Evolutionary conservation across 2,113 vertebrate species (phyloP), one percentile per base, ranked within the genome.

Genomic region (Bambusicola thoracicus): DNA sequence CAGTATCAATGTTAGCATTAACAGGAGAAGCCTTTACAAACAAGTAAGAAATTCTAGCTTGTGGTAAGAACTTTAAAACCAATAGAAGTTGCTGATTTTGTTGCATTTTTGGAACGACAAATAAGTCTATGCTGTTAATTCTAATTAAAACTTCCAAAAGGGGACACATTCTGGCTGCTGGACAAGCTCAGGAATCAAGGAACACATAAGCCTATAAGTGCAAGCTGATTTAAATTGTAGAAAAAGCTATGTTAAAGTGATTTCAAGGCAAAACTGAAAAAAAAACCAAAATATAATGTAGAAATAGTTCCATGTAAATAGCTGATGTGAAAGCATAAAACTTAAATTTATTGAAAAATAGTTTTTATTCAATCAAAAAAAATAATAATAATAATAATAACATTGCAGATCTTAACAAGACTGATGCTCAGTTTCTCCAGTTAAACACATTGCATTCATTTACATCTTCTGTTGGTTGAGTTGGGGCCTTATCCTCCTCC

Each of bases 51-150:
- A 92, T 84, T 94, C 74, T 94, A 90, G 75, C 58, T 86, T 69
- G 56, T 59, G 72, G 94, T 67, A 73, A 56, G 32, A 84, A 70
- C n/a, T 32, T 88, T 92, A 70, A 92, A 67, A n/a, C 14, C 40
- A 38, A 85, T 62, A 24, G 49, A 83, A 80, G 13, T 78, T 69
- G 66, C 56, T 94, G 91, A 96, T 92, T 92, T 91, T 87, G 40
- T 96, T 96, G 90, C 85, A 96, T 93, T 92, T 96, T 95, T 81
- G 65, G 36, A 76, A 70, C 91, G 74, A 95, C 83, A 89, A 96
- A 92, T 72, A 92, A 62, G 74, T 70, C 77, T 91, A 67, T 91
- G 59, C n/a, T 92, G 34, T 74, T 96, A 88, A 65, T 62, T 91
- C 38, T 89, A 95, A 85, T 91, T 96, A 81, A 67, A 92, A 49